A percentile compares a stretch with the other conserved stretches of the same genome.
Evolutionary conservation across 2,113 vertebrate species (phyloP).

Genomic region (Trinectes maculatus): DNA sequence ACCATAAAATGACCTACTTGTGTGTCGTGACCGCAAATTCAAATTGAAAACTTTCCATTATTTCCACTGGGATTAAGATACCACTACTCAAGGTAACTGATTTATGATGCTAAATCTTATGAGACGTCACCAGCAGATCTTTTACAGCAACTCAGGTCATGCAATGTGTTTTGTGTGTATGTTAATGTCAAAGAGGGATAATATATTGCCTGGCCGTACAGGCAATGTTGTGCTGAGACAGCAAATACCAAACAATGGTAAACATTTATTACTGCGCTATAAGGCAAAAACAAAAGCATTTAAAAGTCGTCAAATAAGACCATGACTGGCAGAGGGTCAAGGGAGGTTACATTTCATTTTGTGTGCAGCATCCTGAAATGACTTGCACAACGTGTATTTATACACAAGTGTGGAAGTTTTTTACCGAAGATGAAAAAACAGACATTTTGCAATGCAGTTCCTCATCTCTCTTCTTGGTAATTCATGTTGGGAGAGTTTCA

Average conservation of each 20-base stretch:
- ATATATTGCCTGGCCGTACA: no score
- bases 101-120: no score
- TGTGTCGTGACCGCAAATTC: background rate
- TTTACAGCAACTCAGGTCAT: no score
- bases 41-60: background rate
- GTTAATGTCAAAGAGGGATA: no score
- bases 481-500: background rate
- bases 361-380: background rate
- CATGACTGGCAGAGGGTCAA: background rate
- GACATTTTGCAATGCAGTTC: constrained; percentile 20
- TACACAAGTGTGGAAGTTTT: background rate
- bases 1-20: background rate
- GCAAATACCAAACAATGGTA: no score
- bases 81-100: no score
- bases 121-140: no score
- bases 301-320: no score
- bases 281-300: no score
- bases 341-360: background rate
- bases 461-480: constrained; percentile 20
- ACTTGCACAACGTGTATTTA: background rate
- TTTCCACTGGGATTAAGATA: background rate
- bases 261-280: no score
- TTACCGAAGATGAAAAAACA: background rate
- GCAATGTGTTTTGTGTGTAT: no score
- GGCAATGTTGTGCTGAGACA: no score